These are phyloP conservation scores for Tarsius wallacei DNA, from an alignment of 2,797 vertebrate genomes.

Conservation along the genomic window DNA sequence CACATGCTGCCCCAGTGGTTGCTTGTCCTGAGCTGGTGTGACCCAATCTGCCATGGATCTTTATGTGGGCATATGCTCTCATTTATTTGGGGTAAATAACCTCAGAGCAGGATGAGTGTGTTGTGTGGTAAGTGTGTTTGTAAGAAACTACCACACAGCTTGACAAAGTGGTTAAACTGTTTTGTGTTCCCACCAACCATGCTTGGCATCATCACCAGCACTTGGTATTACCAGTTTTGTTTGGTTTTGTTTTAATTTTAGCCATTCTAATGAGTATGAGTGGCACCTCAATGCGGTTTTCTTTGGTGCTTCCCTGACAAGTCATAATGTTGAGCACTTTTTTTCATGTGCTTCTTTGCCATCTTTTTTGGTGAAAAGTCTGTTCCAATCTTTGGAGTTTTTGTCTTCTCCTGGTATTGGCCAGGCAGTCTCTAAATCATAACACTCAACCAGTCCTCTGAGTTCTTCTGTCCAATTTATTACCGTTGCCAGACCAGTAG, in stretches of 20 bases:
- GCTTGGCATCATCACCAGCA: background rate
- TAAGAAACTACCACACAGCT: background rate
- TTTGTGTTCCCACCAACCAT: too few relatives aligned
- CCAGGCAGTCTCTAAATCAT: background rate
- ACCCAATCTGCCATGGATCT: background rate
- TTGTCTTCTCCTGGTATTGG: background rate
- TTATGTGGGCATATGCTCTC: background rate
- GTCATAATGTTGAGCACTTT: background rate
- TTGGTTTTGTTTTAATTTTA: background rate
- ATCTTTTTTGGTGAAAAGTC: constrained; percentile 2
- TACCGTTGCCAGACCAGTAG: constrained; percentile 59
- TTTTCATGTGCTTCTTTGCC: background rate
- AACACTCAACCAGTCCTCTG: background rate
- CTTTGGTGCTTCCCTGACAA: background rate
- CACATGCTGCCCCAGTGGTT: background rate
- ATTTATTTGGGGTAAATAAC: background rate
- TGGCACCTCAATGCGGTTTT: background rate
- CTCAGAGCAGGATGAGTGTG: background rate
- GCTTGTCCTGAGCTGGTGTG: background rate
- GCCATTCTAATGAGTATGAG: background rate
- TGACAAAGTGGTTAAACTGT: background rate
- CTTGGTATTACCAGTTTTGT: background rate
- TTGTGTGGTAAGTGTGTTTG: background rate
- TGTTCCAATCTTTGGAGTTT: background rate
- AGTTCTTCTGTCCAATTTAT: constrained; percentile 46